Conservation (phyloP, 2,113 vertebrate species). For the Numida meleagris region DNA sequence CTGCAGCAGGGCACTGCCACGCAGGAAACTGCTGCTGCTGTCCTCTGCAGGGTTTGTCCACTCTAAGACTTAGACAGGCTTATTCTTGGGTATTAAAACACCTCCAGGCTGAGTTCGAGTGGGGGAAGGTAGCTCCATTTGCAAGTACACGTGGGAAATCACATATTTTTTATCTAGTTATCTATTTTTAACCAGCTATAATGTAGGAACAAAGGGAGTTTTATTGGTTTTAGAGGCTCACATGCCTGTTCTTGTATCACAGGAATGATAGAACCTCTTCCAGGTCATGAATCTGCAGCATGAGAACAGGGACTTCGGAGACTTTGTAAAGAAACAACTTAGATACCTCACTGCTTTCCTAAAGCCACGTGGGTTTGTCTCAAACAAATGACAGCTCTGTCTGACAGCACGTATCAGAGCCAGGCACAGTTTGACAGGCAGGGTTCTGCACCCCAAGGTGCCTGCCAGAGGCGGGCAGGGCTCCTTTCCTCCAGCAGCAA, state of each 20-base stretch:
- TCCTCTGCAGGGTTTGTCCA: not conserved
- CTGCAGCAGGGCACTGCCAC: not conserved
- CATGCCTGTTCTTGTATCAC: not conserved
- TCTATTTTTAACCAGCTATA: not conserved
- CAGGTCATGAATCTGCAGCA: not conserved
- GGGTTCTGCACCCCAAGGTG: no score
- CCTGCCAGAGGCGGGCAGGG: no score
- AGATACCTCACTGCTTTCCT: not conserved
- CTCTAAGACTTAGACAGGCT: constrained; percentile 41
- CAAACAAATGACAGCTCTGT: not conserved
- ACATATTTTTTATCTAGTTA: not conserved
- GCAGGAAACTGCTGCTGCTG: not conserved
- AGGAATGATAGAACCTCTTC: not conserved
- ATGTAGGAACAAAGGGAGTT: not conserved
- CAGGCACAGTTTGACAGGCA: not conserved
- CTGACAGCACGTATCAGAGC: not conserved
- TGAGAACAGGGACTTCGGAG: not conserved
- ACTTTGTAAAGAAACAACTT: not conserved
- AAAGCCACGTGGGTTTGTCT: not conserved
- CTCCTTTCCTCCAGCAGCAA: not conserved
- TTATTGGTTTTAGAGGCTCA: constrained; percentile 8
- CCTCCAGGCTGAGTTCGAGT: constrained; percentile 40
- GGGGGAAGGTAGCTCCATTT: constrained; percentile 18
- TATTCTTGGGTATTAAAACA: constrained; percentile 55
- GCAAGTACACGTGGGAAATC: not conserved